Base-by-base conservation (phyloP, 1,140 invertebrate species). In the Coelopa frigida region DNA sequence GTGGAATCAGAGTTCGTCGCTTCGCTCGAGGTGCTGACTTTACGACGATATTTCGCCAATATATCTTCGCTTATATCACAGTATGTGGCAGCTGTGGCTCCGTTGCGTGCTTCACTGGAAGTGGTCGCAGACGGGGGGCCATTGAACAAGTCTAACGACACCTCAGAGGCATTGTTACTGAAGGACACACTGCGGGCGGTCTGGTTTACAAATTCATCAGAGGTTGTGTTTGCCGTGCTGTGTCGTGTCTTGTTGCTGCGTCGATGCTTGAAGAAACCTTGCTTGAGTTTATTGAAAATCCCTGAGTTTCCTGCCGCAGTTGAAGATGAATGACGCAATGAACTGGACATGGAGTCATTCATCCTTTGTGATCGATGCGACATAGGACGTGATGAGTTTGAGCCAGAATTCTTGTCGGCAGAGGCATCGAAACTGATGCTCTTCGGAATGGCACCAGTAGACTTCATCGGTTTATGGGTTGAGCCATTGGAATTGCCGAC, bases 351-450 rank as follows among this genome's bases (percentile, higher is more conserved):
- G 18, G 14, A 11, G 18, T n/a, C 21, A 22, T n/a, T 17, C 3
- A 39, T 39, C 15, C 15, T 39, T 3, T 12, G n/a, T 11, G 37
- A 4, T 4, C 12, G 37, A 6, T 56, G 15, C 51, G 49, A 15
- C 51, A 42, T 0, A 41, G 21, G 4, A 48, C 50, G n/a, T n/a
- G n/a, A n/a, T n/a, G n/a, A n/a, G n/a, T n/a, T 33, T 26, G 35
- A 59, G 23, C 10, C 24, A 17, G 22, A 38, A 52, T 51, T 43
- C 49, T 88, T 83, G 58, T 92, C 87, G 1, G 88, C 87, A 4
- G 86, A 89, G 67, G 89, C 87, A 72, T 93, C 89, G 59, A 92
- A 93, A 59, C 86, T 91, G 51, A 93, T 92, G 55, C 88, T 91
- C 70, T 93, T 93, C 6, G 88, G 87, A 61, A 92, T 92, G 1